A percentile compares a stretch with the other conserved stretches of the same genome.
Conservation (phyloP, 1,140 invertebrate species). For the Trichogramma pretiosum region DNA sequence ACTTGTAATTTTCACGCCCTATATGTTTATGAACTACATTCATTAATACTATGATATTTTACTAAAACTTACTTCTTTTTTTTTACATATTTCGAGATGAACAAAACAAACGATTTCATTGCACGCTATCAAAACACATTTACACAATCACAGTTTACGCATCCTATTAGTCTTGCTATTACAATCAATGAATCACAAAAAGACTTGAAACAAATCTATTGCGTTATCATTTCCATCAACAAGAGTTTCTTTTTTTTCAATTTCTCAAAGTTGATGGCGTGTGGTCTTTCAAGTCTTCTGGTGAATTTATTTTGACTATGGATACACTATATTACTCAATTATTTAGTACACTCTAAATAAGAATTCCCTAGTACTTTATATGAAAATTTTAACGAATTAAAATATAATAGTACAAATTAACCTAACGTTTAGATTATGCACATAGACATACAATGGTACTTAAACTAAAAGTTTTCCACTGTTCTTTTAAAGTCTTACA, state of each 20-base stretch:
- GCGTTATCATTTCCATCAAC: neutral
- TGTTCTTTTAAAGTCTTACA: too few species aligned
- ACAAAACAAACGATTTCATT: slow-evolving; percentile 19
- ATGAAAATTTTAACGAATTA: too few species aligned
- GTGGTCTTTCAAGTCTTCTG: slow-evolving; percentile 11
- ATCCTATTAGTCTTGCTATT: slow-evolving; percentile 17
- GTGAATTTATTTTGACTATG: slow-evolving; percentile 15
- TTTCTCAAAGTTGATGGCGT: neutral
- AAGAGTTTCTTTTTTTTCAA: neutral
- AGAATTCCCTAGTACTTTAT: too few species aligned
- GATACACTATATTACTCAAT: slow-evolving; percentile 18
- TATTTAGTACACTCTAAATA: too few species aligned
- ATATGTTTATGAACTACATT: too few species aligned
- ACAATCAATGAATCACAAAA: slow-evolving; percentile 7
- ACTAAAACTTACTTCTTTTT: slow-evolving; percentile 1
- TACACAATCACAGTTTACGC: slow-evolving; percentile 24
- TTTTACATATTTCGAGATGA: too few species aligned
- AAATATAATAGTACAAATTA: too few species aligned
- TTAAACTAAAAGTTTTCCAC: too few species aligned
- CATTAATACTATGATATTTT: too few species aligned
- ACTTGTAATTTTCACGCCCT: too few species aligned
- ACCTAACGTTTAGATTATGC: too few species aligned
- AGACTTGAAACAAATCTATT: slow-evolving; percentile 8
- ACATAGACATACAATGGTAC: too few species aligned
- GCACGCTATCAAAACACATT: slow-evolving; percentile 23